Evolutionary conservation across 2,113 vertebrate genomes (phyloP).

Genomic region (Ptychochromis oligacanthus): DNA sequence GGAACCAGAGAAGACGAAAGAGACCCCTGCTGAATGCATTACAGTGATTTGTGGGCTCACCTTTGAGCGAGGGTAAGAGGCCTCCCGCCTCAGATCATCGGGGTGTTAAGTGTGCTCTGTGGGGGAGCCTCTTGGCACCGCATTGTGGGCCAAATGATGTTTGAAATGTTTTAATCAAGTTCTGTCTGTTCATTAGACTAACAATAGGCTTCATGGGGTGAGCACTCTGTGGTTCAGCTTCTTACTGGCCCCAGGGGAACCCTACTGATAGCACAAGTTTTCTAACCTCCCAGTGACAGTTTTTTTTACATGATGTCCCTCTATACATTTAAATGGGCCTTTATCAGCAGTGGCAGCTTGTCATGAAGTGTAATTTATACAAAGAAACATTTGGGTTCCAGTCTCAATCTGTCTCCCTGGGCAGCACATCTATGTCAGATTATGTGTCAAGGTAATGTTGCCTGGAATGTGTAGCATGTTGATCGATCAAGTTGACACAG

Average conservation of each 20-base stretch:
- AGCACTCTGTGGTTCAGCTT: constrained; percentile 69
- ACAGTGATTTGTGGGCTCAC: constrained; percentile 79
- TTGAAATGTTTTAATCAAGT: constrained; percentile 85
- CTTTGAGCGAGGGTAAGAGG: constrained; percentile 66
- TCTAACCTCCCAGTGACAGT: constrained; percentile 56
- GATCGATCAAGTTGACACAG: constrained; percentile 27
- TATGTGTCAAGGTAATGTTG: constrained; percentile 25
- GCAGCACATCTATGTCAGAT: constrained; percentile 18
- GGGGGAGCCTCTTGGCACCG: constrained; percentile 73
- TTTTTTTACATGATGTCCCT: neutral
- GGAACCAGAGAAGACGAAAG: constrained; percentile 27
- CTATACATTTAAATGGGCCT: constrained; percentile 81
- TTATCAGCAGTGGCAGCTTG: constrained; percentile 67
- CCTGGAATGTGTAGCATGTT: constrained; percentile 7
- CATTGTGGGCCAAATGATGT: constrained; percentile 81
- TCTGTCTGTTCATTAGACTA: constrained; percentile 84
- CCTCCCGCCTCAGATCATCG: constrained; percentile 64
- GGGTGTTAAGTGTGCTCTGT: constrained; percentile 76
- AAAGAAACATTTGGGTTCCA: constrained; percentile 14
- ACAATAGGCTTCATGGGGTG: constrained; percentile 69
- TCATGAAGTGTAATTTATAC: constrained; percentile 50
- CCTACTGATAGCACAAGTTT: constrained; percentile 74
- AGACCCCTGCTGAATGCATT: constrained; percentile 67
- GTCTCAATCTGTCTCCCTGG: constrained; percentile 31
- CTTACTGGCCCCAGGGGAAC: constrained; percentile 71